Evolutionary conservation across 2,888 invertebrate genomes (phyloP).

Genomic region (Brachyptera risi): DNA sequence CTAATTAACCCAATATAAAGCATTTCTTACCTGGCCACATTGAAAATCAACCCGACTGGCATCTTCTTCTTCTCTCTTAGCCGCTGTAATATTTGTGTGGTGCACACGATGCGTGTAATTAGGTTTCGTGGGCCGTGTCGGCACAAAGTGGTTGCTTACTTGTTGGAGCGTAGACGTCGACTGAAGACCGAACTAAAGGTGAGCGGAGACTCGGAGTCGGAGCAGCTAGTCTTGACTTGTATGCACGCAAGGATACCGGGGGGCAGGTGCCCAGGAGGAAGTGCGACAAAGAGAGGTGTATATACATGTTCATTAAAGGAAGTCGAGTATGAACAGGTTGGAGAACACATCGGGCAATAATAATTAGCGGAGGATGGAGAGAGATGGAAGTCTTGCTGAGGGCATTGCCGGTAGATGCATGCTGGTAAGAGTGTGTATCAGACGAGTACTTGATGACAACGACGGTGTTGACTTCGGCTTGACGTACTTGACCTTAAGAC

Average conservation of each 20-base stretch:
- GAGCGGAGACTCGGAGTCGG: neutral
- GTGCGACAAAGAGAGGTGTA: conserved; percentile 12
- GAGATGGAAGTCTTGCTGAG: conserved; percentile 12
- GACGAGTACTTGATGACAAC: neutral
- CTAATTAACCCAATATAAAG: too few relatives aligned
- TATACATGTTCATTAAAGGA: conserved; percentile 4
- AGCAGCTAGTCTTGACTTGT: neutral
- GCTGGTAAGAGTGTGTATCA: neutral
- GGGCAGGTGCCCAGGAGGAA: conserved; percentile 9
- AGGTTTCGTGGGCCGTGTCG: conserved; percentile 3
- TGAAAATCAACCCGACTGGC: conserved; percentile 16
- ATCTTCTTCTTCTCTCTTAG: neutral
- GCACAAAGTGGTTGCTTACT: neutral
- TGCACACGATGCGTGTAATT: conserved; percentile 4
- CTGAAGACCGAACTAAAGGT: neutral
- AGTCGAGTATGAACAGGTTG: conserved; percentile 5
- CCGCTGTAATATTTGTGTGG: neutral
- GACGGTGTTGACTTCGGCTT: neutral
- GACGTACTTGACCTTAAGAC: too few relatives aligned
- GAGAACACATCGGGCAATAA: neutral
- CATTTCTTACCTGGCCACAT: conserved; percentile 17
- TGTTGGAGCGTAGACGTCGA: neutral
- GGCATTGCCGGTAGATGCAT: conserved; percentile 12
- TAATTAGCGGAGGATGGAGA: conserved; percentile 14
- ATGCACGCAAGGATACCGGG: neutral